Conservation (phyloP, 2,888 invertebrate species). For the Heliconius hortense region DNA sequence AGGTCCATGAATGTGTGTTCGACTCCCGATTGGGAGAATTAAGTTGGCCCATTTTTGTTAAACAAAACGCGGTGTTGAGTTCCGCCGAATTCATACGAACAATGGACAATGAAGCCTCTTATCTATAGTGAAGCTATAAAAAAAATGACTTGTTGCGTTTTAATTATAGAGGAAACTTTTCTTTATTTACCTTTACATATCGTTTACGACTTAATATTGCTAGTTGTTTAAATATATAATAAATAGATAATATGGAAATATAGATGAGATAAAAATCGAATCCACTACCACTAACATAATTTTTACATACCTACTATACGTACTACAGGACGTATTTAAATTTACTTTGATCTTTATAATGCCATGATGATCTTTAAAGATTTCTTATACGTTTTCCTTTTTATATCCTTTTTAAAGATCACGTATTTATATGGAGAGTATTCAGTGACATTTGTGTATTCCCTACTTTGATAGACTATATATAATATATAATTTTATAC, state of each 20-base stretch:
- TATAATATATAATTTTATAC: not conserved
- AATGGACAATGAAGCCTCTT: not conserved
- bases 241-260: too few relatives aligned
- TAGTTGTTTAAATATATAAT: too few relatives aligned
- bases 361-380: not conserved
- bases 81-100: not conserved
- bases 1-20: too few relatives aligned
- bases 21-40: too few relatives aligned
- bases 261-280: too few relatives aligned
- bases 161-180: too few relatives aligned
- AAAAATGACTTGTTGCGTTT: not conserved
- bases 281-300: not conserved
- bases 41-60: too few relatives aligned
- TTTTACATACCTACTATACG: too few relatives aligned
- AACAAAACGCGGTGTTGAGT: not conserved
- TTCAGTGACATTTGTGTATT: not conserved
- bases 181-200: too few relatives aligned
- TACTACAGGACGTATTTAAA: not conserved
- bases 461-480: not conserved
- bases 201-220: too few relatives aligned
- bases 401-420: not conserved
- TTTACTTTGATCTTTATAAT: constrained; percentile 3
- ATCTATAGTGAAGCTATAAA: not conserved
- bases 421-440: not conserved
- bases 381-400: not conserved